These are phyloP conservation scores for Takifugu ocellatus DNA, from an alignment of 2,797 vertebrate species.

Conservation along the genomic window DNA sequence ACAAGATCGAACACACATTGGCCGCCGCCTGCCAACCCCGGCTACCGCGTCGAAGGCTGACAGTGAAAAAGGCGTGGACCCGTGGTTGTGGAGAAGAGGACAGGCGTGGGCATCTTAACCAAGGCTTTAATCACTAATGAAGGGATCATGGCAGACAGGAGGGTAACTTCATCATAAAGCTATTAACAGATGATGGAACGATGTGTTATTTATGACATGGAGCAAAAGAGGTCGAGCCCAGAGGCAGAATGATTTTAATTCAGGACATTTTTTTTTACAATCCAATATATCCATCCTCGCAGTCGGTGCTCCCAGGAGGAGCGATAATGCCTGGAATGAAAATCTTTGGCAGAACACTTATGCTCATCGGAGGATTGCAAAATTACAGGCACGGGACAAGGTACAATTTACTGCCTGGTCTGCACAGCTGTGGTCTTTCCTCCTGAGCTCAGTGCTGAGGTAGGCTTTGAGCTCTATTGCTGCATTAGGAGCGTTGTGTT, in stretches of 20 bases:
- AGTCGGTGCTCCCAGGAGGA: conserved; percentile 42
- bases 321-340: conserved; percentile 60
- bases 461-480: conserved; percentile 5
- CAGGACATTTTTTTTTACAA: conserved; percentile 35
- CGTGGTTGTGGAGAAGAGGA: conserved; percentile 19
- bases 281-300: conserved; percentile 51
- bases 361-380: conserved; percentile 52
- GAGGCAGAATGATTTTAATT: conserved; percentile 37
- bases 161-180: conserved; percentile 38
- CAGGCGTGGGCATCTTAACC: conserved; percentile 42
- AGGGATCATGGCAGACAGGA: conserved; percentile 42
- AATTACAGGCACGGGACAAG: conserved; percentile 60
- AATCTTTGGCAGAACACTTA: conserved; percentile 64
- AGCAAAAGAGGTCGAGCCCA: conserved; percentile 24
- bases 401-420: conserved; percentile 52
- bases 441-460: conserved; percentile 16
- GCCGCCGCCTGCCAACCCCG: conserved; percentile 49
- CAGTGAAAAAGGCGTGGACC: conserved; percentile 42
- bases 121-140: conserved; percentile 51
- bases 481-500: conserved; percentile 8
- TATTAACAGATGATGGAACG: conserved; percentile 45
- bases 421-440: conserved; percentile 44
- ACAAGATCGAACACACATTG: conserved; percentile 61
- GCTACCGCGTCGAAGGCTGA: background rate
- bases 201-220: conserved; percentile 44